Conservation (phyloP, 1,140 invertebrate species). For the Pseudomyrmex flavicornis region DNA sequence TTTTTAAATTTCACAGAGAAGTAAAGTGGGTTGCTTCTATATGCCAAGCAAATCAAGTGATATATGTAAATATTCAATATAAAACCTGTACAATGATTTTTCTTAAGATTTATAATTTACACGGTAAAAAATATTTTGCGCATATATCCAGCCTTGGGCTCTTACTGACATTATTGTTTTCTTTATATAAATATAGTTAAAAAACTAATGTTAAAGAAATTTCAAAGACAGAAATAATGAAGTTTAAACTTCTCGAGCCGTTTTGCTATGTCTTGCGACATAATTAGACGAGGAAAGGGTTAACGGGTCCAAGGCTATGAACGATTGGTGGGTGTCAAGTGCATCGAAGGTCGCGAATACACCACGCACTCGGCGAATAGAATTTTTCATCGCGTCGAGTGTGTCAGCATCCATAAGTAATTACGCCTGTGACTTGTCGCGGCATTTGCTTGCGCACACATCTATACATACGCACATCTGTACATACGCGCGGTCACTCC, state of each 20-base stretch:
- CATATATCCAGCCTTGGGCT: no score
- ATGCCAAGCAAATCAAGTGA: no score
- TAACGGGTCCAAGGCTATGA: background rate
- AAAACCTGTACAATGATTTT: no score
- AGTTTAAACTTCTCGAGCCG: background rate
- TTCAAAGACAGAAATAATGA: background rate
- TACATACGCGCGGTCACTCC: background rate
- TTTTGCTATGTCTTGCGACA: background rate
- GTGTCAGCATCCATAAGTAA: constrained; percentile 76
- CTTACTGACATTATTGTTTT: no score
- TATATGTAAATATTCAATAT: no score
- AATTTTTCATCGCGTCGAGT: constrained; percentile 72
- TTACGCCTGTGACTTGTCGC: constrained; percentile 62
- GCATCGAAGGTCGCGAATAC: constrained; percentile 78
- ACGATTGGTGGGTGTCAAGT: constrained; percentile 63
- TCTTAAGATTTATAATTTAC: no score
- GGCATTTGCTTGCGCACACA: background rate
- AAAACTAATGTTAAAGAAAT: background rate
- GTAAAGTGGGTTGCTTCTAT: no score
- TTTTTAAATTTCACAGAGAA: no score
- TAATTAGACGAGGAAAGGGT: background rate
- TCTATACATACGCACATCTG: constrained; percentile 13
- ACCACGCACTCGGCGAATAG: constrained; percentile 75
- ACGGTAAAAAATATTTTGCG: no score
- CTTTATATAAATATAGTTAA: no score